Evolutionary conservation across 2,888 invertebrate genomes (phyloP).

Genomic region (Macrosoma leucophasiata): DNA sequence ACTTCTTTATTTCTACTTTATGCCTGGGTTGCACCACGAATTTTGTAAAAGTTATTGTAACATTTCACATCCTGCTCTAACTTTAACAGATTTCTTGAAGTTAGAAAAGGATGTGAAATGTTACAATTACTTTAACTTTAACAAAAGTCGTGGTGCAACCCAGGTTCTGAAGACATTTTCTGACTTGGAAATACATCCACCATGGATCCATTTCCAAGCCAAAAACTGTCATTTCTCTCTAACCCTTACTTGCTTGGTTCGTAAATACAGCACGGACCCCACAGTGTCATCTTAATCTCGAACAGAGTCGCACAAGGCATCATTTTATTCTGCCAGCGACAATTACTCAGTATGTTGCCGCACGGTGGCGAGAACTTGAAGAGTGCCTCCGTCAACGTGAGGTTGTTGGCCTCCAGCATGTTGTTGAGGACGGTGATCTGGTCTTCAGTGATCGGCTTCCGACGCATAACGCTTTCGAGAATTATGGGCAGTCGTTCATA

Average conservation of each 20-base stretch:
- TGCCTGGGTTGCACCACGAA: too few relatives aligned
- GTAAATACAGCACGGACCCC: slow-evolving; percentile 53
- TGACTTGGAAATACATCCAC: too few relatives aligned
- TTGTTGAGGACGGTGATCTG: slow-evolving; percentile 36
- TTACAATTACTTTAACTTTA: too few relatives aligned
- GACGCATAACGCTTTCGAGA: slow-evolving; percentile 34
- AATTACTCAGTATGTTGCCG: slow-evolving; percentile 32
- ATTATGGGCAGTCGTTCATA: slow-evolving; percentile 29
- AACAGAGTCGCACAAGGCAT: slow-evolving; percentile 44
- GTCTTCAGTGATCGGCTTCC: slow-evolving; percentile 28
- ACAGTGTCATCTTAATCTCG: slow-evolving; percentile 37
- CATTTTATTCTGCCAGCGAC: slow-evolving; percentile 39
- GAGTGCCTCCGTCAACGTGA: slow-evolving; percentile 39
- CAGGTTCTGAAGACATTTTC: too few relatives aligned
- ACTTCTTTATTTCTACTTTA: too few relatives aligned
- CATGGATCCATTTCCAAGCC: too few relatives aligned
- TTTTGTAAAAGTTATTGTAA: too few relatives aligned
- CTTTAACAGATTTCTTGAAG: too few relatives aligned
- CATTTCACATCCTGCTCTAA: too few relatives aligned
- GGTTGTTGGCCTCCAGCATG: slow-evolving; percentile 33
- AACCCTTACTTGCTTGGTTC: slow-evolving; percentile 33
- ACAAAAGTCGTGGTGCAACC: too few relatives aligned
- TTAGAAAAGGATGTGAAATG: too few relatives aligned
- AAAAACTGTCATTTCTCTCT: neutral
- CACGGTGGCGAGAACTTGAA: slow-evolving; percentile 39